Evolutionary conservation across 2,888 invertebrate species (phyloP).

Genomic region (Drosophila differens): DNA sequence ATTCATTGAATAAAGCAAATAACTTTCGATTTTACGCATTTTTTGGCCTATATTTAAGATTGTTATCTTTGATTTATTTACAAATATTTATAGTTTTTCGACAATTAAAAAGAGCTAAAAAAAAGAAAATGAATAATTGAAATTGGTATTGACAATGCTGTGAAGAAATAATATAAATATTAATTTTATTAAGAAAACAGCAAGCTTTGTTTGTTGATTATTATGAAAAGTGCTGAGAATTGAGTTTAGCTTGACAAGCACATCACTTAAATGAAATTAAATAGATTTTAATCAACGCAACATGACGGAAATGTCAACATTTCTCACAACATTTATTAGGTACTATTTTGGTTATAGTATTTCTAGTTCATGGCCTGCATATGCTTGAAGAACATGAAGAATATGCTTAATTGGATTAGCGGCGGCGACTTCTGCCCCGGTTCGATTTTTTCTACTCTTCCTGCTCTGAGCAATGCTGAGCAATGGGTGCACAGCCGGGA

Average conservation of each 20-base stretch:
- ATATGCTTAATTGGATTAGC: slow-evolving; percentile 77
- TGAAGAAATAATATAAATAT: neutral
- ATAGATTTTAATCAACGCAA: slow-evolving; percentile 64
- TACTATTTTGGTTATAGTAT: slow-evolving; percentile 28
- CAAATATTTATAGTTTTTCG: neutral
- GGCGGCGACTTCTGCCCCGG: slow-evolving; percentile 42
- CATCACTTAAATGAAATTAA: slow-evolving; percentile 58
- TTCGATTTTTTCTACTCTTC: slow-evolving; percentile 31
- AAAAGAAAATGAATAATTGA: neutral
- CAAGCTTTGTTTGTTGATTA: slow-evolving; percentile 15
- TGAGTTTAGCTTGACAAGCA: slow-evolving; percentile 7
- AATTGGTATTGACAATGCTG: neutral
- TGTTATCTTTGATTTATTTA: too few relatives aligned
- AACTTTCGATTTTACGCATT: slow-evolving; percentile 14
- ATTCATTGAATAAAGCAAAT: neutral
- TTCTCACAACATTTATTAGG: slow-evolving; percentile 24
- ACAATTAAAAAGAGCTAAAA: neutral
- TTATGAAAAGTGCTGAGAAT: slow-evolving; percentile 23
- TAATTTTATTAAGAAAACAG: neutral
- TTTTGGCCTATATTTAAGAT: neutral
- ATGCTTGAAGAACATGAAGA: slow-evolving; percentile 68
- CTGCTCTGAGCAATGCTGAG: slow-evolving; percentile 23
- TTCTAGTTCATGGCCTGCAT: slow-evolving; percentile 78
- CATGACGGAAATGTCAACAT: slow-evolving; percentile 73
- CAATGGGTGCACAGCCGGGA: slow-evolving; percentile 51